phyloP scores from a whole-genome alignment of 2,888 invertebrate species.

The Xanthia togata region DNA sequence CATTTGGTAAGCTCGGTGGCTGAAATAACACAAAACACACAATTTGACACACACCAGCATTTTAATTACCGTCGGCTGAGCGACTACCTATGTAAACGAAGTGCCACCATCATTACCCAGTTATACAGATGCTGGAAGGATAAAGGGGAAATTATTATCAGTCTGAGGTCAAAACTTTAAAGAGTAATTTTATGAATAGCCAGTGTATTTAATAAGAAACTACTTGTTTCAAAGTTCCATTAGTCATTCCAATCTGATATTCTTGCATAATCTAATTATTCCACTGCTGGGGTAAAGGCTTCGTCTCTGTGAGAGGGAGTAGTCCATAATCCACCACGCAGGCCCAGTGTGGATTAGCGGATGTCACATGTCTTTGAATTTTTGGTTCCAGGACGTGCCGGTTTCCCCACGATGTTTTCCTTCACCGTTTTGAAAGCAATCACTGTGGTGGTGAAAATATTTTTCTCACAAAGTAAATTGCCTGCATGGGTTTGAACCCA shows the following conservation, averaged over 20 bases:
- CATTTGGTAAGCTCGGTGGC: slow-evolving; percentile 24
- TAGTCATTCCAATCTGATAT: background rate
- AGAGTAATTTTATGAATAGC: background rate
- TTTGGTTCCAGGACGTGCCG: too few relatives aligned
- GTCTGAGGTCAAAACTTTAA: background rate
- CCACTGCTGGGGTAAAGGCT: too few relatives aligned
- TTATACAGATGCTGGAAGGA: slow-evolving; percentile 56
- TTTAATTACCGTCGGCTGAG: slow-evolving; percentile 74
- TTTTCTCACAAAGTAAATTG: too few relatives aligned
- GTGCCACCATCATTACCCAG: slow-evolving; percentile 54
- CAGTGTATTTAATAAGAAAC: background rate
- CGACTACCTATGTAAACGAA: slow-evolving; percentile 73
- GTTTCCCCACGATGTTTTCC: too few relatives aligned
- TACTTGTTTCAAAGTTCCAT: background rate
- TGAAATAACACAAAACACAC: slow-evolving; percentile 71
- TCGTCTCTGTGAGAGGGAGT: too few relatives aligned
- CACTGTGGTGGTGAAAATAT: too few relatives aligned
- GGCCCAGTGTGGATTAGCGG: too few relatives aligned
- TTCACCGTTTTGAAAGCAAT: too few relatives aligned
- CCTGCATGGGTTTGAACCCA: too few relatives aligned
- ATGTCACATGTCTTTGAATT: too few relatives aligned
- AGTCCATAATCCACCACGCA: too few relatives aligned
- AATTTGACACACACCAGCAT: slow-evolving; percentile 73
- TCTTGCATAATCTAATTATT: too few relatives aligned
- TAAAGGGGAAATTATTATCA: background rate